These are phyloP conservation scores for Pissodes strobi DNA, from an alignment of 1,140 invertebrate genomes.

Conservation along the genomic window DNA sequence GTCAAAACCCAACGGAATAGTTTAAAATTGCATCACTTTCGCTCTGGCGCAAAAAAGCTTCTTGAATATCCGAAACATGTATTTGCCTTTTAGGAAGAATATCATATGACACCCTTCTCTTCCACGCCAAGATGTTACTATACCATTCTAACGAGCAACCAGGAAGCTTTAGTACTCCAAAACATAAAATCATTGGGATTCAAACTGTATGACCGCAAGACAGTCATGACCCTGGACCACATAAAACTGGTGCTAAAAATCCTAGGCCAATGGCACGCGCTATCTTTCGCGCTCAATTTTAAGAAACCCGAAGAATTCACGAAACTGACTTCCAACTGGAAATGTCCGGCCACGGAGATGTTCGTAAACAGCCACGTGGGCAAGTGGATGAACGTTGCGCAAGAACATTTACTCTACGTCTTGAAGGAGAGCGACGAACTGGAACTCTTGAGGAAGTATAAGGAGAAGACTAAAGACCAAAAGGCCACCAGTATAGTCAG, in stretches of 20 bases:
- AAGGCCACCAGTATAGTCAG: conserved; percentile 43
- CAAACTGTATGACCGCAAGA: conserved; percentile 56
- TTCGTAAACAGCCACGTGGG: conserved; percentile 12
- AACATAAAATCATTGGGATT: conserved; percentile 59
- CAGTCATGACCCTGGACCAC: conserved; percentile 56
- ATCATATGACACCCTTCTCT: conserved; percentile 32
- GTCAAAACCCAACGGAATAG: no score
- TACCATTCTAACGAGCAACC: conserved; percentile 44
- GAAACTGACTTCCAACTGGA: conserved; percentile 26
- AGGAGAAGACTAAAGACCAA: conserved; percentile 21
- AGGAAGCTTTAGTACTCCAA: conserved; percentile 61
- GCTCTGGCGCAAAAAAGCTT: no score
- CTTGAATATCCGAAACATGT: not conserved
- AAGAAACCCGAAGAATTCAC: conserved; percentile 51
- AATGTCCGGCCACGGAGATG: conserved; percentile 24
- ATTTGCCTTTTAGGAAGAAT: conserved; percentile 30
- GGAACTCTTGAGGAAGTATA: conserved; percentile 17
- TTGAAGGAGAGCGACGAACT: conserved; percentile 27
- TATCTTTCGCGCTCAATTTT: conserved; percentile 58
- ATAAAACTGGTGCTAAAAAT: conserved; percentile 56
- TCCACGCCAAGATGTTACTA: conserved; percentile 52
- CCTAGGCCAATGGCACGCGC: conserved; percentile 62
- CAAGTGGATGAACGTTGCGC: conserved; percentile 6
- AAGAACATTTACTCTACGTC: conserved; percentile 11
- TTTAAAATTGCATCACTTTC: no score